Percentiles rank a stretch among this genome's conserved stretches.
Evolutionary conservation across 2,888 invertebrate genomes (phyloP).

Genomic region (Nemotelus pantherinus): DNA sequence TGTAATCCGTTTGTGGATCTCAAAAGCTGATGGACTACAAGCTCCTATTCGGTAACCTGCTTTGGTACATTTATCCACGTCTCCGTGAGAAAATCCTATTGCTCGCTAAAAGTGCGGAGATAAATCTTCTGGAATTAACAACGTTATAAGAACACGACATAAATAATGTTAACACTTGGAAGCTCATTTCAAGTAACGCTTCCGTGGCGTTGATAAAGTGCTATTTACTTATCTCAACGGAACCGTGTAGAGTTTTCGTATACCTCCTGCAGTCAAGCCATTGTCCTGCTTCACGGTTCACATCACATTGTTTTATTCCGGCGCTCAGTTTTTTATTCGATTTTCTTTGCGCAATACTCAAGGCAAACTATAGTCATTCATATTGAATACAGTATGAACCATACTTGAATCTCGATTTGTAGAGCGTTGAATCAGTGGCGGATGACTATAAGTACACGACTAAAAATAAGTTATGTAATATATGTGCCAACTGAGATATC

Average conservation of each 20-base stretch:
- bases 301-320: not conserved
- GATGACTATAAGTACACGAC: too few relatives aligned
- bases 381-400: not conserved
- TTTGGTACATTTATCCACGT: not conserved
- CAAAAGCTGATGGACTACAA: not conserved
- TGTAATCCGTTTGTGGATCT: too few relatives aligned
- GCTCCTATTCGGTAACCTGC: not conserved
- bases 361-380: not conserved
- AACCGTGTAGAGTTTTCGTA: not conserved
- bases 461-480: too few relatives aligned
- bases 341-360: not conserved
- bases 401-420: not conserved
- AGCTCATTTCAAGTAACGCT: conserved; percentile 27
- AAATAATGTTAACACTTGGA: conserved; percentile 37
- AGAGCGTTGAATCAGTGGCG: not conserved
- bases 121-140: conserved; percentile 33
- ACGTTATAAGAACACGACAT: conserved; percentile 29
- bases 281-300: too few relatives aligned
- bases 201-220: conserved; percentile 24
- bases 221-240: conserved; percentile 9
- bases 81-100: conserved; percentile 19
- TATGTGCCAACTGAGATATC: too few relatives aligned
- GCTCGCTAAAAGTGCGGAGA: conserved; percentile 5
- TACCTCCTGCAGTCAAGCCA: not conserved
- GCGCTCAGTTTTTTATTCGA: not conserved